These are phyloP conservation scores for Coccyzus lansbergi DNA, from an alignment of 2,797 vertebrate species.

Conservation along the genomic window DNA sequence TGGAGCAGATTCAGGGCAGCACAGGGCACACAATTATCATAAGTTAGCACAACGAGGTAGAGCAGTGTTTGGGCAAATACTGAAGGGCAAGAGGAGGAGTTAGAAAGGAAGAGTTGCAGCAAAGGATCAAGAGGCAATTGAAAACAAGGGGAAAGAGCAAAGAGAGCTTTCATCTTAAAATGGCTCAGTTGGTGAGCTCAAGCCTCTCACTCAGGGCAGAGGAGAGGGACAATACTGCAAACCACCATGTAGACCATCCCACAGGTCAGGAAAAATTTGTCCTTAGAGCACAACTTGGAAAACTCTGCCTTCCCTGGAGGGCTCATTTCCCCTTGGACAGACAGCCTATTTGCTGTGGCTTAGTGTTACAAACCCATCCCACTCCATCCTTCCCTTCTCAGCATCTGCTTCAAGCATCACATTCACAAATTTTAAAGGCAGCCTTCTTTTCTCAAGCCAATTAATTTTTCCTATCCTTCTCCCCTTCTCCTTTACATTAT, in stretches of 20 bases:
- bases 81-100: neutral
- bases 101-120: neutral
- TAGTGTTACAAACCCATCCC: neutral
- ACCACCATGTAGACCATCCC: accelerated
- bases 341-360: neutral
- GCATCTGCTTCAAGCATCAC: neutral
- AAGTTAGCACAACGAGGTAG: accelerated
- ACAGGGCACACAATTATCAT: too few relatives aligned
- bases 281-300: neutral
- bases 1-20: neutral
- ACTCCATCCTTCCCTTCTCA: neutral
- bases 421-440: neutral
- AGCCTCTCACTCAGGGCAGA: neutral
- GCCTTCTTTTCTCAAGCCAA: neutral
- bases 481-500: neutral
- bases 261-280: neutral
- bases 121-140: neutral
- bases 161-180: neutral
- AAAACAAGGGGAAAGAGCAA: neutral
- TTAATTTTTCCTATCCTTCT: neutral
- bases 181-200: neutral
- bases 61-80: neutral
- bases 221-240: neutral
- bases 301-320: neutral
- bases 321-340: neutral